These are phyloP conservation scores for Antheraea assamensis DNA, from an alignment of 2,888 invertebrate species.

Conservation along the genomic window DNA sequence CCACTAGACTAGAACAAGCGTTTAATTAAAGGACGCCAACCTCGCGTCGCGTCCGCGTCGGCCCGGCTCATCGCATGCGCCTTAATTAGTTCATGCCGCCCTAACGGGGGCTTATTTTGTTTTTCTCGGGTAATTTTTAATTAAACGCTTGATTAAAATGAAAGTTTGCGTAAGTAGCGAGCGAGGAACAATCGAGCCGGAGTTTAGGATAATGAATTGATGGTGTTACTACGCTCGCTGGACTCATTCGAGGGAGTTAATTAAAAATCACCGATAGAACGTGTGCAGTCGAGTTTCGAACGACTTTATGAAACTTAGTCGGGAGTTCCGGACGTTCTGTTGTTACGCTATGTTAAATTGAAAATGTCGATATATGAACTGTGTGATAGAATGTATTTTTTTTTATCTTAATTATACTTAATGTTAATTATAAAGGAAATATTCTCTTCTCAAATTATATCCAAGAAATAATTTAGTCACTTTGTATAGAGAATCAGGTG, in stretches of 20 bases:
- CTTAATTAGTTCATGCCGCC: constrained; percentile 81
- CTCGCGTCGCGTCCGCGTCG: constrained; percentile 67
- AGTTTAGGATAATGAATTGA: constrained; percentile 83
- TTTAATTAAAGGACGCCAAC: constrained; percentile 76
- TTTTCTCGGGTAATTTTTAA: constrained; percentile 83
- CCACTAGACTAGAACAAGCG: constrained; percentile 72
- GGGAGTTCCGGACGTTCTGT: constrained; percentile 67
- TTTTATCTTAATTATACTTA: background rate
- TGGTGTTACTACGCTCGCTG: constrained; percentile 78
- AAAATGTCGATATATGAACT: background rate
- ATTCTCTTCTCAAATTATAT: no score
- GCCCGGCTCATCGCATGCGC: constrained; percentile 76
- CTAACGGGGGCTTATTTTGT: constrained; percentile 82
- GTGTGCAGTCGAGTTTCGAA: constrained; percentile 78
- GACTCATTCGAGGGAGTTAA: constrained; percentile 62
- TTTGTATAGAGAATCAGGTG: no score
- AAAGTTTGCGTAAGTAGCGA: constrained; percentile 82
- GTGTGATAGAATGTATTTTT: background rate
- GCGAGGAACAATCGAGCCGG: constrained; percentile 79
- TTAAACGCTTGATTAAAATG: constrained; percentile 83
- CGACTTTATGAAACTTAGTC: constrained; percentile 76
- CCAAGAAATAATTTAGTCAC: no score
- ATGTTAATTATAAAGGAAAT: no score
- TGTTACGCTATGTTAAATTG: constrained; percentile 78
- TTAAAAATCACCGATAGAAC: constrained; percentile 82